Evolutionary conservation across 2,797 vertebrate genomes (phyloP).

Genomic region (Pteropus rufus): DNA sequence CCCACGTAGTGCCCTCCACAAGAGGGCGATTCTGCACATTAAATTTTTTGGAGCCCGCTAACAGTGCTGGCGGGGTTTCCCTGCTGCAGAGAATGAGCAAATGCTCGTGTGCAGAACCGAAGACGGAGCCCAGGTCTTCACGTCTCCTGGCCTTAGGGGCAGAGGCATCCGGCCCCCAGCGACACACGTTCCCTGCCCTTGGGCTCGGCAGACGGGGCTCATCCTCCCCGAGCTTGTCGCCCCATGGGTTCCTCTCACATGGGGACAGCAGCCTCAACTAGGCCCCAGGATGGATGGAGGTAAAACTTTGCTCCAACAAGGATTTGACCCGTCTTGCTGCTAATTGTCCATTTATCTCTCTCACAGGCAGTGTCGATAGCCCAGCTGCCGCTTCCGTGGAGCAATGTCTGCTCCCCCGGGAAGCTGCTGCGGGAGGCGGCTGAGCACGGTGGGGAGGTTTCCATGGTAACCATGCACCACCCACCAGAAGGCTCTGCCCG

Average conservation of each 20-base stretch:
- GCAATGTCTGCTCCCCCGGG: background rate
- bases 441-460: conserved; percentile 48
- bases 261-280: conserved; percentile 53
- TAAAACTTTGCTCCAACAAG: conserved; percentile 64
- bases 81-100: too few species aligned
- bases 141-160: background rate
- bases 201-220: conserved; percentile 11
- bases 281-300: conserved; percentile 43
- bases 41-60: background rate
- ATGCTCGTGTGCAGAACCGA: too few species aligned
- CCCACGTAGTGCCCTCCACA: background rate
- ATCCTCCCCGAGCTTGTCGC: conserved; percentile 63
- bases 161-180: conserved; percentile 37
- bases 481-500: conserved; percentile 24
- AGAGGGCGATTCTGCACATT: background rate
- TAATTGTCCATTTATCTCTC: conserved; percentile 74
- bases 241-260: conserved; percentile 62
- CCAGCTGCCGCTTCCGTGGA: background rate
- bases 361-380: conserved; percentile 60
- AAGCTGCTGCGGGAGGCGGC: background rate
- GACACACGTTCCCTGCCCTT: conserved; percentile 50
- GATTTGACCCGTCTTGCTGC: conserved; percentile 56
- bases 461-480: conserved; percentile 51
- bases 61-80: background rate
- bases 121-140: background rate